These are phyloP conservation scores for Platysternon megacephalum DNA, from an alignment of 2,113 vertebrate genomes.

Conservation along the genomic window DNA sequence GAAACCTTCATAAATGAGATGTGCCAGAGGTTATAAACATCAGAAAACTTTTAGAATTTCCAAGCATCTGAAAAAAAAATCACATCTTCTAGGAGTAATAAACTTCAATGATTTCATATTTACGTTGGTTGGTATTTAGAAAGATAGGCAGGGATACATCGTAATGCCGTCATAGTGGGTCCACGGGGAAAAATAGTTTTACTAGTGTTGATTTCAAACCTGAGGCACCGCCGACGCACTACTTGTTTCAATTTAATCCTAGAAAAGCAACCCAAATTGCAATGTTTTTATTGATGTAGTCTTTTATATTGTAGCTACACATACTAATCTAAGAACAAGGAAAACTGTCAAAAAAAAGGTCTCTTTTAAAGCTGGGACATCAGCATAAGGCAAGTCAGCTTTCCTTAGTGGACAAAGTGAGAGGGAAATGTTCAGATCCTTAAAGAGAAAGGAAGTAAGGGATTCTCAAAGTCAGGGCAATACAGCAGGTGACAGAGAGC, in stretches of 20 bases:
- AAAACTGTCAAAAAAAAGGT: slow-evolving; percentile 25
- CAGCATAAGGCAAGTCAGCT: slow-evolving; percentile 60
- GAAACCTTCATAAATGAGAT: slow-evolving; percentile 9
- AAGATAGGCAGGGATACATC: not conserved
- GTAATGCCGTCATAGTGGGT: not conserved
- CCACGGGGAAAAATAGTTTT: not conserved
- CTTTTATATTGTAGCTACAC: slow-evolving; percentile 40
- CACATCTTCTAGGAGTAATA: not conserved
- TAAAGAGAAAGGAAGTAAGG: slow-evolving; percentile 56
- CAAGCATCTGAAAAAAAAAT: not conserved
- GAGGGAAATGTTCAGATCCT: slow-evolving; percentile 68
- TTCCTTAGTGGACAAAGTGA: slow-evolving; percentile 68
- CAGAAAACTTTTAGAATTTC: not conserved
- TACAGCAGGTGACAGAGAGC: slow-evolving; percentile 75
- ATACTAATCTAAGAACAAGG: slow-evolving; percentile 67
- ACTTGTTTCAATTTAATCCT: not conserved
- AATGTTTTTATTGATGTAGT: not conserved
- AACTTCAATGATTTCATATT: slow-evolving; percentile 14
- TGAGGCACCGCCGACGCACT: not conserved
- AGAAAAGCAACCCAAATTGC: slow-evolving; percentile 11
- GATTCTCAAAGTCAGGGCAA: slow-evolving; percentile 75
- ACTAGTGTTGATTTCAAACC: not conserved
- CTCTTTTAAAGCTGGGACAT: slow-evolving; percentile 52
- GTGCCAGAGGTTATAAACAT: not conserved
- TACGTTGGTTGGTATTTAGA: not conserved